Base-by-base conservation (phyloP, 2,888 invertebrate genomes). In the Lasioglossum figueresi region DNA sequence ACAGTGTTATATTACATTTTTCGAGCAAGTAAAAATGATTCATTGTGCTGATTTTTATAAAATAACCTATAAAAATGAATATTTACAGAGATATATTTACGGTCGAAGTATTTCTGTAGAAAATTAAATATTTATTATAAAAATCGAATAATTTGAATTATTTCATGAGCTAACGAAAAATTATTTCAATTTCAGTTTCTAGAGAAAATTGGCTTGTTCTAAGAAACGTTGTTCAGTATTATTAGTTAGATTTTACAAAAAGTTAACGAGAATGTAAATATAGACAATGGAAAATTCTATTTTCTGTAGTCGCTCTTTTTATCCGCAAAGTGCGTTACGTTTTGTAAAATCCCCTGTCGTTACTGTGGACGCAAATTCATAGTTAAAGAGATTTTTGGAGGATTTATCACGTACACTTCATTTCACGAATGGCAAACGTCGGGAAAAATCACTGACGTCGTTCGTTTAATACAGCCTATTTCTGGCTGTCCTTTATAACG, bases 401-500 rank as follows among this genome's bases (percentile, higher is more conserved):
- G 45, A 66, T 76, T 66, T 34, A 68, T n/a, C 23, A 3, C 1
- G 2, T 16, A 19, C 45, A 45, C 48, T 76, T 72, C 45, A 74
- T 80, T 71, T 52, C 10, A n/a, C 4, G 76, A 81, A 82, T 43
- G 73, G 43, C 37, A 27, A 86, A 85, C 76, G 84, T 85, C 85
- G 52, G 37, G 76, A 59, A 56, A 82, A 86, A 79, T 86, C 85
- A 79, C 73, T 82, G 59, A 70, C 77, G 48, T 83, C 83, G 27
- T 89, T 78, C 80, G 80, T 76, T 88, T 85, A 84, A 89, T 89
- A 84, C 82, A 79, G 80, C 82, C 79, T 82, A 76, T 80, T 80
- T 80, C 83, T 74, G 84, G 76, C 85, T 89, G 84, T 88, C 84
- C 83, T 89, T 88, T 87, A 79, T 83, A 84, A 77, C 85, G 88